Evolutionary conservation across 2,113 vertebrate genomes (phyloP).

Genomic region (Brachirus orientalis): DNA sequence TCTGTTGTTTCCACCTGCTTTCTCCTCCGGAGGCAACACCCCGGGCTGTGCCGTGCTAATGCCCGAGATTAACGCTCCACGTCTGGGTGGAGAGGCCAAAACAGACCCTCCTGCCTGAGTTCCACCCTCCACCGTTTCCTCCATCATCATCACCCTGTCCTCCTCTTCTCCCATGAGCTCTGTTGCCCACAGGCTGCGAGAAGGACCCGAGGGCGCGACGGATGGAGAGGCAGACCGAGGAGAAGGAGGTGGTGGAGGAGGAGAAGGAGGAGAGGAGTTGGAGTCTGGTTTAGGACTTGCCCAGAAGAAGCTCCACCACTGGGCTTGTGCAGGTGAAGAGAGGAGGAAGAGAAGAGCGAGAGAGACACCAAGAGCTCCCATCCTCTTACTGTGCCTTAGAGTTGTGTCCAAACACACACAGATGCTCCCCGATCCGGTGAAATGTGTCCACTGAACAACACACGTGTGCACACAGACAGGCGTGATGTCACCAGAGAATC

Average conservation of each 20-base stretch:
- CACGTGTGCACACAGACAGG: constrained; percentile 24
- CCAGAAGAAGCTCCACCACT: constrained; percentile 76
- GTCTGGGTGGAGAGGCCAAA: constrained; percentile 3
- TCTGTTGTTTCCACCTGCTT: constrained; percentile 25
- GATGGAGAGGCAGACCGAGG: constrained; percentile 14
- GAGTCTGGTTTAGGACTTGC: constrained; percentile 24
- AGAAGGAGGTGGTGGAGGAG: constrained; percentile 7
- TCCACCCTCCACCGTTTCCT: background rate
- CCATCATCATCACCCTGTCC: constrained; percentile 9
- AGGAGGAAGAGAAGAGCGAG: constrained; percentile 55
- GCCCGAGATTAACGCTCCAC: constrained; percentile 1
- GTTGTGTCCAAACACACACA: background rate
- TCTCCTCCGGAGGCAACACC: background rate
- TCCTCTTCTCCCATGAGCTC: constrained; percentile 7
- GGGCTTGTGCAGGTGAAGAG: constrained; percentile 49
- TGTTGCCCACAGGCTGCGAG: constrained; percentile 7
- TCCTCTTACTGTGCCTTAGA: constrained; percentile 32
- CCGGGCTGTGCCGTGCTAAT: constrained; percentile 9
- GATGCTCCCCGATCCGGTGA: too few relatives aligned
- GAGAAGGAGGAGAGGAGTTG: constrained; percentile 9
- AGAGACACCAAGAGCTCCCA: constrained; percentile 51
- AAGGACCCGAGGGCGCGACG: constrained; percentile 5
- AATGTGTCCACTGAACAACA: background rate
- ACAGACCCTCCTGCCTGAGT: constrained; percentile 24
- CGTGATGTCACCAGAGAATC: background rate